A percentile compares a stretch with the other conserved stretches of the same genome.
Evolutionary conservation across 2,888 invertebrate genomes (phyloP).

Genomic region (Torymus aiolomorphi): DNA sequence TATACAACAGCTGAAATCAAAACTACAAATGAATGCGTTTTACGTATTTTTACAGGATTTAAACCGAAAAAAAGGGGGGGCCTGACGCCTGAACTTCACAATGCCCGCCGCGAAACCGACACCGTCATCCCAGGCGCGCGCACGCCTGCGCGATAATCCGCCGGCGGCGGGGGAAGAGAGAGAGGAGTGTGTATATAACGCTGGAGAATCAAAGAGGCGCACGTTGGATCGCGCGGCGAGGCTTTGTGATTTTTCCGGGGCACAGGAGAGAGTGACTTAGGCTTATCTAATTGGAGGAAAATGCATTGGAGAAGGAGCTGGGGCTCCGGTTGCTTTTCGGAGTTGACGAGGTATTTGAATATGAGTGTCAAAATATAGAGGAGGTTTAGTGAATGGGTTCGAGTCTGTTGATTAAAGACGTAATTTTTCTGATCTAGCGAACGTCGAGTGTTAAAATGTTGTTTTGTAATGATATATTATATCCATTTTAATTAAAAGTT

Average conservation of each 20-base stretch:
- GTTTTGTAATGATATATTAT: too few species aligned
- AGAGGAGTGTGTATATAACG: constrained; percentile 12
- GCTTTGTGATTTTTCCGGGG: constrained; percentile 40
- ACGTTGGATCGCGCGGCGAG: not conserved
- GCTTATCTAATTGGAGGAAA: constrained; percentile 32
- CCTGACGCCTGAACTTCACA: not conserved
- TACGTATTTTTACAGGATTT: constrained; percentile 47
- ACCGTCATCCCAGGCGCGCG: constrained; percentile 65
- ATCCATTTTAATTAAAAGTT: too few species aligned
- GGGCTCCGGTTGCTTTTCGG: too few species aligned
- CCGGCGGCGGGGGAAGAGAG: constrained; percentile 31
- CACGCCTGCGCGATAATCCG: constrained; percentile 52
- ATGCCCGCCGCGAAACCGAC: constrained; percentile 66
- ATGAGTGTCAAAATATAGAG: too few species aligned
- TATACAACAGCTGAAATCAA: not conserved
- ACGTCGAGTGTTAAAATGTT: too few species aligned
- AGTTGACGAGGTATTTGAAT: too few species aligned
- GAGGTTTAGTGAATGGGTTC: too few species aligned
- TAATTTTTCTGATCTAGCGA: too few species aligned
- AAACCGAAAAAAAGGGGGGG: constrained; percentile 40
- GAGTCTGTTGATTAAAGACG: too few species aligned
- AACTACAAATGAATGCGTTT: constrained; percentile 21
- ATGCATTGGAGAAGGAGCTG: not conserved
- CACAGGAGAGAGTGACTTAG: not conserved
- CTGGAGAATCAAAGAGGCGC: constrained; percentile 30